These are phyloP conservation scores for Enteromius radiatus DNA, from an alignment of 2,797 vertebrate genomes.

Conservation along the genomic window DNA sequence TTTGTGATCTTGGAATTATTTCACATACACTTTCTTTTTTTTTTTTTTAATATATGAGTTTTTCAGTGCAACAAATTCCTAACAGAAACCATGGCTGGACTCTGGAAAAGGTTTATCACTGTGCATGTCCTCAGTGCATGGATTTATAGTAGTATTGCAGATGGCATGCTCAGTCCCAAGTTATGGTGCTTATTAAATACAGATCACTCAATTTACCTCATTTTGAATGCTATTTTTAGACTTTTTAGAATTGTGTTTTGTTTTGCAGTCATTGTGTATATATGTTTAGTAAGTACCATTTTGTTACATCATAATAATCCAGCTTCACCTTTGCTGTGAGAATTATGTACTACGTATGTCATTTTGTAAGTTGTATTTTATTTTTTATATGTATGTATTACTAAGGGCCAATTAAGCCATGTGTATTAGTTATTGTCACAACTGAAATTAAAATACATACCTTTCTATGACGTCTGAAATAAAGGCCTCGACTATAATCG, in stretches of 20 bases:
- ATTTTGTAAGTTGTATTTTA: conserved; percentile 18
- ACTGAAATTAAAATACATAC: neutral
- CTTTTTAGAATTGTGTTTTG: conserved; percentile 31
- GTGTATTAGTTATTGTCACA: conserved; percentile 2
- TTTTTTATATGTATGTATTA: conserved; percentile 17
- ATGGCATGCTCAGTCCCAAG: conserved; percentile 41
- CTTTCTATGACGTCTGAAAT: neutral
- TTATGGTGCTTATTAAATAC: conserved; percentile 53
- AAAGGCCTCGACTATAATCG: neutral
- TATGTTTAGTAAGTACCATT: conserved; percentile 22
- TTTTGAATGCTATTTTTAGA: conserved; percentile 38
- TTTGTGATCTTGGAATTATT: neutral
- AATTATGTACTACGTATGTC: conserved; percentile 18
- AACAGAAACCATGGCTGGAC: conserved; percentile 8
- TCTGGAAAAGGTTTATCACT: conserved; percentile 34
- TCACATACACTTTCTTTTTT: neutral
- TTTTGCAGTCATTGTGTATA: conserved; percentile 18
- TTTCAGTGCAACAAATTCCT: neutral
- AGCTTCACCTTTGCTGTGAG: conserved; percentile 13
- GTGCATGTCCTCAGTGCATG: conserved; percentile 38
- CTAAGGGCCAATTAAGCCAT: conserved; percentile 10
- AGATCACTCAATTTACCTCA: conserved; percentile 49
- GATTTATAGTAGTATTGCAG: conserved; percentile 21
- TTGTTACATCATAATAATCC: conserved; percentile 21
- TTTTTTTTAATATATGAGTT: neutral